phyloP scores from a whole-genome alignment of 2,113 vertebrate species.

The Phocoena sinus region DNA sequence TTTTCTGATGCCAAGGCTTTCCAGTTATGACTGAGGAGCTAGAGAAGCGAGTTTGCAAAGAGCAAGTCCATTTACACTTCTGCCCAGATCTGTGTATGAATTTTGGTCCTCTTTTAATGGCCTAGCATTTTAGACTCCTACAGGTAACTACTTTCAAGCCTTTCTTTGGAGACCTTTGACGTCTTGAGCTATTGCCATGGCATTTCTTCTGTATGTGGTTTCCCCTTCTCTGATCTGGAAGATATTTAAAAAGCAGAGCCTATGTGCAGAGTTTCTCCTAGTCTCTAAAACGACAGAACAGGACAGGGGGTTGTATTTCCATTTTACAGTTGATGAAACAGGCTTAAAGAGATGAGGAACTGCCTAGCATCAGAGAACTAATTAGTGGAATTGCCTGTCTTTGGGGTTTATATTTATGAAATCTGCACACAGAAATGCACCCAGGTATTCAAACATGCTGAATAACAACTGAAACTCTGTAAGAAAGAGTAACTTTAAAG shows the following conservation, averaged over 20 bases:
- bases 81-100: background rate
- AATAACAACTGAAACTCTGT: slow-evolving; percentile 15
- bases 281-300: slow-evolving; percentile 7
- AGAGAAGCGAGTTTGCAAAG: background rate
- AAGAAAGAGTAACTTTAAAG: slow-evolving; percentile 13
- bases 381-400: background rate
- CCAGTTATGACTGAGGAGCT: background rate
- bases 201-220: background rate
- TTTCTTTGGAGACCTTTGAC: background rate
- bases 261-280: background rate
- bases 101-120: background rate
- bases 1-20: background rate
- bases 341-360: background rate
- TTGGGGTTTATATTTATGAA: background rate
- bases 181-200: background rate
- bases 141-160: background rate
- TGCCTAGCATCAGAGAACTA: background rate
- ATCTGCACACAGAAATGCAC: background rate
- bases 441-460: background rate
- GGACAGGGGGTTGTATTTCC: background rate
- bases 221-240: background rate
- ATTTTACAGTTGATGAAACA: background rate
- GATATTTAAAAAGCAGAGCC: background rate
- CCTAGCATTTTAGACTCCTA: background rate
- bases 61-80: background rate